phyloP scores from a whole-genome alignment of 2,797 vertebrate genomes.

The Ptychobarbus kaznakovi region DNA sequence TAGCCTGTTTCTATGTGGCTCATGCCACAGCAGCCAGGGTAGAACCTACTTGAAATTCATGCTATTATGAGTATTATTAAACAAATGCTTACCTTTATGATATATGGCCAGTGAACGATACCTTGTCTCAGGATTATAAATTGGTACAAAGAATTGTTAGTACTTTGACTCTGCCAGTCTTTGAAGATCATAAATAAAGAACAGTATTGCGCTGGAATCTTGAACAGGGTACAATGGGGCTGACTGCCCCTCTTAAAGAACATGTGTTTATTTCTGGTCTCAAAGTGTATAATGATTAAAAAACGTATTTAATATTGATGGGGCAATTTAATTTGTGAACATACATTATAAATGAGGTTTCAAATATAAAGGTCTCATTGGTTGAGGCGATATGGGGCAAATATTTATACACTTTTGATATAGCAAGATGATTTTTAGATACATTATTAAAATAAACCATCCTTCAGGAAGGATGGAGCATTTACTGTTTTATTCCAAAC shows the following conservation, averaged over 20 bases:
- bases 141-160: slow-evolving; percentile 7
- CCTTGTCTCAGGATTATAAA: slow-evolving; percentile 43
- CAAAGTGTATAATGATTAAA: background rate
- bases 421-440: slow-evolving; percentile 5
- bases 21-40: slow-evolving; percentile 20
- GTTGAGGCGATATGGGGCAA: background rate
- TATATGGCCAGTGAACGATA: background rate
- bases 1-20: slow-evolving; percentile 7
- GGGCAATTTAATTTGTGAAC: background rate
- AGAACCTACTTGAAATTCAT: slow-evolving; percentile 49
- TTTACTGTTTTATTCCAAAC: background rate
- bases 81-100: slow-evolving; percentile 42
- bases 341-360: background rate
- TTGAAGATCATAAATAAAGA: slow-evolving; percentile 12
- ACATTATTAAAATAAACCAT: background rate
- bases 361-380: background rate
- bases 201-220: background rate
- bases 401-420: slow-evolving; percentile 9
- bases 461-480: background rate
- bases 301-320: background rate
- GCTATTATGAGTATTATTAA: slow-evolving; percentile 61
- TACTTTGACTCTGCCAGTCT: background rate
- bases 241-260: background rate
- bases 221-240: background rate
- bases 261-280: background rate